Conservation (phyloP, 2,888 invertebrate species). For the Drosophila imparisetae region DNA sequence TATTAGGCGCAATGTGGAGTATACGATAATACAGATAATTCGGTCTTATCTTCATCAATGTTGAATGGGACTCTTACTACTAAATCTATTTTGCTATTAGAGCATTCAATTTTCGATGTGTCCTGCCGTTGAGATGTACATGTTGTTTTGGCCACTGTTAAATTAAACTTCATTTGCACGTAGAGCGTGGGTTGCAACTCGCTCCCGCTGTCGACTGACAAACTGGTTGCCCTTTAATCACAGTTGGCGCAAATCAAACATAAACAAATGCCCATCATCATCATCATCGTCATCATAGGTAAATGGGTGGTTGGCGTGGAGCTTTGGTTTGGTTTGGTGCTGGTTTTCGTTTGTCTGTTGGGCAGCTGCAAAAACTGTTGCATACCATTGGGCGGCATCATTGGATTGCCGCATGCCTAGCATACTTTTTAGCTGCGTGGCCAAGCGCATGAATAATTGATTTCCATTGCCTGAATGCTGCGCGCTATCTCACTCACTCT, state of each 20-base stretch:
- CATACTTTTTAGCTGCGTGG: slow-evolving; percentile 73
- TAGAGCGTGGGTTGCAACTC: slow-evolving; percentile 21
- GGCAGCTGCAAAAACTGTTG: slow-evolving; percentile 64
- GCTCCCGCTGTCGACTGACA: slow-evolving; percentile 17
- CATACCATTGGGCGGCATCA: slow-evolving; percentile 50
- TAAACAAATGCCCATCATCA: slow-evolving; percentile 71
- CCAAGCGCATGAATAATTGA: slow-evolving; percentile 81
- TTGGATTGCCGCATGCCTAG: slow-evolving; percentile 55
- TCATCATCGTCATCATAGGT: neutral
- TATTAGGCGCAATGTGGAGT: slow-evolving; percentile 45
- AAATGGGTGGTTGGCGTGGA: neutral
- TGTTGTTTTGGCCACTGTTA: slow-evolving; percentile 48
- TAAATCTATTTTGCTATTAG: neutral
- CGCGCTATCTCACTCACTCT: slow-evolving; percentile 14
- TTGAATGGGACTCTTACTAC: neutral
- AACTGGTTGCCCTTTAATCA: slow-evolving; percentile 68
- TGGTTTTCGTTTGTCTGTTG: slow-evolving; percentile 32
- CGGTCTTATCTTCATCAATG: slow-evolving; percentile 27
- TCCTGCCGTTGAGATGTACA: neutral
- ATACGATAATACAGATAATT: slow-evolving; percentile 44
- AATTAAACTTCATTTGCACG: slow-evolving; percentile 67
- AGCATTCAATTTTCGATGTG: slow-evolving; percentile 8
- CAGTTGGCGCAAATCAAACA: slow-evolving; percentile 74
- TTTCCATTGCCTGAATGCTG: slow-evolving; percentile 71
- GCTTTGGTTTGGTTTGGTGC: slow-evolving; percentile 12